Percentiles rank a stretch among this genome's conserved stretches.
Evolutionary conservation across 30 jellyfish, hydroid and myxozoan species (phyloP).

Genomic region (Chrysaora quinquecirrha): DNA sequence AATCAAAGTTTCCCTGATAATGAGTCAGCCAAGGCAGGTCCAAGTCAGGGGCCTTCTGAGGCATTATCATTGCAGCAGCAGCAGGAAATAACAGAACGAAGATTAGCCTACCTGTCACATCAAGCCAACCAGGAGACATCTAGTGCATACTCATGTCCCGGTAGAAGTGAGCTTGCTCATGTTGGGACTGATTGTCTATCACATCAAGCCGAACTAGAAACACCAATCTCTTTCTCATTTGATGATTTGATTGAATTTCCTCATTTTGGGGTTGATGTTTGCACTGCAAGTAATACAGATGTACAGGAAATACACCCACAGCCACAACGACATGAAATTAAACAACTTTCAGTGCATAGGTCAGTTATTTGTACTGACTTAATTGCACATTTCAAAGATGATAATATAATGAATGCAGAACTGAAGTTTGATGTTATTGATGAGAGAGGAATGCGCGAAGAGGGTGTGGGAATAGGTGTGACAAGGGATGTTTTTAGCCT

Average conservation of each 20-base stretch:
- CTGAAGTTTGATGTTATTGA: constrained; percentile 12
- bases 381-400: constrained; percentile 27
- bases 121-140: too few species aligned
- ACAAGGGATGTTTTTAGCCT: constrained; percentile 19
- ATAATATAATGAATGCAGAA: neutral
- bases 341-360: constrained; percentile 21
- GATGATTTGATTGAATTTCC: neutral
- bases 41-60: constrained; percentile 8
- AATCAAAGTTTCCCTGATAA: too few species aligned
- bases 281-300: constrained; percentile 26
- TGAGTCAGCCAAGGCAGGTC: too few species aligned
- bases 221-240: neutral
- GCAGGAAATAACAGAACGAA: neutral
- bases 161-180: too few species aligned
- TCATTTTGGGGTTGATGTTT: neutral
- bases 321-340: constrained; percentile 18
- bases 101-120: too few species aligned
- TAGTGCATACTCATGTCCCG: too few species aligned
- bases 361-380: constrained; percentile 7
- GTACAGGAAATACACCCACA: constrained; percentile 1
- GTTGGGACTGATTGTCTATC: too few species aligned
- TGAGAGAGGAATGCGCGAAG: constrained; percentile 25
- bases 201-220: too few species aligned
- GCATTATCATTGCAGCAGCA: constrained; percentile 4
- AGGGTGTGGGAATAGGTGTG: constrained; percentile 23